phyloP scores from a whole-genome alignment of 2,113 vertebrate species.

The Zapus hudsonius region DNA sequence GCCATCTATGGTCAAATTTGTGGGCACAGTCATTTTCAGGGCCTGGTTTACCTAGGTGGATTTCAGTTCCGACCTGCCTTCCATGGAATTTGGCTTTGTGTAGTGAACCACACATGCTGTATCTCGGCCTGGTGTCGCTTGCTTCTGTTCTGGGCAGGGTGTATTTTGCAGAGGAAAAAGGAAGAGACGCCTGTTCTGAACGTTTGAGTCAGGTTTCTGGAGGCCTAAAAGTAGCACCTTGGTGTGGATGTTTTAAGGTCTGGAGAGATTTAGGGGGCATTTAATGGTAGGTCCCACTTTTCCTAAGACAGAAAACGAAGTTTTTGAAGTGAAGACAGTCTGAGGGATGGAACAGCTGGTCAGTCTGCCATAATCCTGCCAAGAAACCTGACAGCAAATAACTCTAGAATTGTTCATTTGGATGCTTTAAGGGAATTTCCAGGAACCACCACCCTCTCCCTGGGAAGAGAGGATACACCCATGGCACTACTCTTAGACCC shows the following conservation, averaged over 20 bases:
- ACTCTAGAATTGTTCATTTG: constrained; percentile 44
- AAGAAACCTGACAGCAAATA: constrained; percentile 21
- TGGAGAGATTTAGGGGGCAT: background rate
- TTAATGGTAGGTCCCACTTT: background rate
- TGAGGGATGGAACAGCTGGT: constrained; percentile 27
- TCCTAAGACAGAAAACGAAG: constrained; percentile 26
- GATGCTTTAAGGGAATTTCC: constrained; percentile 53
- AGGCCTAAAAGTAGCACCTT: background rate
- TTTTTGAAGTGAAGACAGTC: constrained; percentile 48
- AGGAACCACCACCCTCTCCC: constrained; percentile 57
- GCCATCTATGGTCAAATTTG: background rate
- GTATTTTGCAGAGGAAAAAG: background rate
- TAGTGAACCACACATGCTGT: background rate
- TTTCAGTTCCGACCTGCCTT: background rate
- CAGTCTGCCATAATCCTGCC: constrained; percentile 52
- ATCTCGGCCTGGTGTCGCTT: background rate
- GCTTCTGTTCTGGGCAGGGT: constrained; percentile 8
- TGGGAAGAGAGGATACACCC: constrained; percentile 19
- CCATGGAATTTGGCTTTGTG: background rate
- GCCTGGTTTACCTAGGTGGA: background rate
- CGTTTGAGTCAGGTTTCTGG: background rate
- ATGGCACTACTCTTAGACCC: background rate
- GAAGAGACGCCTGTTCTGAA: background rate
- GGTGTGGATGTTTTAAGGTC: constrained; percentile 7
- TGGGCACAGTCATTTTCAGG: background rate